Conservation (phyloP, 2,113 vertebrate species). For the Pan paniscus region DNA sequence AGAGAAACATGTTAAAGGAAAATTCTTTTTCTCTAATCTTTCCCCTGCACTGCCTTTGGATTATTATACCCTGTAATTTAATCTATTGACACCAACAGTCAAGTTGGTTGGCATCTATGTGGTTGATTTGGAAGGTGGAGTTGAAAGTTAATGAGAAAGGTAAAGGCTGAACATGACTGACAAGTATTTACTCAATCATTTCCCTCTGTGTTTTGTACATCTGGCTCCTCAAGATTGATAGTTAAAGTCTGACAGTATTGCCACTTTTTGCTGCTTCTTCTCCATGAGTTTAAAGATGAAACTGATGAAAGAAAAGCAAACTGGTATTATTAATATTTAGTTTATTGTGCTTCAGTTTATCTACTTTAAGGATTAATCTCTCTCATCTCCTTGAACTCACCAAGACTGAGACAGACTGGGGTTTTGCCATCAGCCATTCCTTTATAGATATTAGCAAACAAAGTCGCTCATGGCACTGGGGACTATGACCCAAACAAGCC, state of each 20-base stretch:
- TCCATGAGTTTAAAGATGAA: neutral
- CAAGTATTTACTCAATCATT: neutral
- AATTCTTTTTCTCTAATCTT: neutral
- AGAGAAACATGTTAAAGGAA: neutral
- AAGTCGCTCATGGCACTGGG: too few relatives aligned
- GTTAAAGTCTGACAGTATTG: neutral
- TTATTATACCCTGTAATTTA: neutral
- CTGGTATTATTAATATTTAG: neutral
- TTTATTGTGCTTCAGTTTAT: neutral
- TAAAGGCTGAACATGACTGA: neutral
- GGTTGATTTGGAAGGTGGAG: neutral
- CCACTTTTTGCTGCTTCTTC: neutral
- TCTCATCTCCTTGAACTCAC: neutral
- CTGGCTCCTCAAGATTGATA: neutral
- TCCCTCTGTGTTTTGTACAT: neutral
- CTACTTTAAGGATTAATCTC: neutral
- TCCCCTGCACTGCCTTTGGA: neutral
- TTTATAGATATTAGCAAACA: neutral
- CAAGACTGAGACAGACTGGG: too few relatives aligned
- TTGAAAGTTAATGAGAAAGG: neutral
- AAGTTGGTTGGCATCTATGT: neutral
- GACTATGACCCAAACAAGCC: neutral
- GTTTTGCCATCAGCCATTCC: neutral
- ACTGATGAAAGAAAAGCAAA: neutral
- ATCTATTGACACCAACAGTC: neutral